Evolutionary conservation across 2,888 invertebrate species (phyloP).

Genomic region (Euplexia lucipara): DNA sequence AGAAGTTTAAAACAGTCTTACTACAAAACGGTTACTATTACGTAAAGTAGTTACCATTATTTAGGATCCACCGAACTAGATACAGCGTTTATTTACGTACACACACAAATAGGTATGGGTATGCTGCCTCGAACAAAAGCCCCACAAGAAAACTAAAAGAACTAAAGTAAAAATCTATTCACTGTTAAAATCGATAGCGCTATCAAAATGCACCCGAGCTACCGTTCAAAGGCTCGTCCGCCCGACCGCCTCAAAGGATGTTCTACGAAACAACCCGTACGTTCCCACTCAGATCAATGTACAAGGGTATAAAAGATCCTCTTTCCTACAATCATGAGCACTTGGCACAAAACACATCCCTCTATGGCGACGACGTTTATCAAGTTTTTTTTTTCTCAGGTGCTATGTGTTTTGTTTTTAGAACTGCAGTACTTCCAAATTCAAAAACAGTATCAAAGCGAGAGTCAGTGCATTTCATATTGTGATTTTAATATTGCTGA

Average conservation of each 20-base stretch:
- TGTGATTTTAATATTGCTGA: neutral
- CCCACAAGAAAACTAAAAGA: conserved; percentile 61
- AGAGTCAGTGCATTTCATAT: neutral
- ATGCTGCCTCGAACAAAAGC: conserved; percentile 33
- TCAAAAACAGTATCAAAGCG: too few relatives aligned
- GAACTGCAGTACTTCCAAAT: too few relatives aligned
- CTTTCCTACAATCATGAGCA: conserved; percentile 73
- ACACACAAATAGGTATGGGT: neutral
- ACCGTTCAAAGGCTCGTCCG: conserved; percentile 81
- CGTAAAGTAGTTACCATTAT: too few relatives aligned
- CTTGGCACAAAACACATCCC: conserved; percentile 75
- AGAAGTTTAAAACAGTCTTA: neutral
- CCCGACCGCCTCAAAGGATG: conserved; percentile 82
- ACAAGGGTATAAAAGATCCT: conserved; percentile 72
- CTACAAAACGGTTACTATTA: neutral
- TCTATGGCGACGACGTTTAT: conserved; percentile 68
- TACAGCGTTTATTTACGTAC: too few relatives aligned
- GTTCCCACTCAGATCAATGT: conserved; percentile 84
- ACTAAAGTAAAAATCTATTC: conserved; percentile 84
- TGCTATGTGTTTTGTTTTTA: conserved; percentile 27
- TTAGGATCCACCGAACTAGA: neutral
- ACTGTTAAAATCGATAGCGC: conserved; percentile 84
- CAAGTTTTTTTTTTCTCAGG: conserved; percentile 51
- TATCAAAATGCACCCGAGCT: conserved; percentile 85
- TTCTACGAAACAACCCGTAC: conserved; percentile 80